Percentiles rank a stretch among this genome's conserved stretches.
Evolutionary conservation across 2,113 vertebrate genomes (phyloP).

Genomic region (Zosterops pallidus): DNA sequence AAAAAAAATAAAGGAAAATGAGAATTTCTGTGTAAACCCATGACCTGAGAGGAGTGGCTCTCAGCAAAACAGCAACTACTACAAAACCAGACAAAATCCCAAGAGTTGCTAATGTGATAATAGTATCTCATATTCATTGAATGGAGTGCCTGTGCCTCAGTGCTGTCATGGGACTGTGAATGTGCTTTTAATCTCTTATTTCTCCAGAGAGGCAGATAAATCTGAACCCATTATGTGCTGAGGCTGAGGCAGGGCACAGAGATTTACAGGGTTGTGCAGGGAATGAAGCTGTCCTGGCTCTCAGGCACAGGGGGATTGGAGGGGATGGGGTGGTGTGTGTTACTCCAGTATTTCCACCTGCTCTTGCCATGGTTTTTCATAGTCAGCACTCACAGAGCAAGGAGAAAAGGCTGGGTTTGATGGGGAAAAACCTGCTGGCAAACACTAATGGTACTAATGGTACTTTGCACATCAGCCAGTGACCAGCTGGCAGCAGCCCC

Average conservation of each 20-base stretch:
- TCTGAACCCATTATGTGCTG: not conserved
- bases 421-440: not conserved
- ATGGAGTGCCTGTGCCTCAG: not conserved
- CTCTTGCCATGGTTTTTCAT: not conserved
- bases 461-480: not conserved
- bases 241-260: not conserved
- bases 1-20: not conserved
- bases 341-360: not conserved
- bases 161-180: slow-evolving; percentile 3
- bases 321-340: not conserved
- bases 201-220: slow-evolving; percentile 49
- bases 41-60: not conserved
- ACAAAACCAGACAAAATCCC: not conserved
- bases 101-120: slow-evolving; percentile 8
- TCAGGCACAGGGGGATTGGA: fast-evolving
- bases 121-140: slow-evolving; percentile 6
- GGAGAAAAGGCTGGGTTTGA: not conserved
- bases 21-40: not conserved
- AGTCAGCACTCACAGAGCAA: fast-evolving
- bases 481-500: not conserved
- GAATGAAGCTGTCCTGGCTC: not conserved
- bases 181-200: slow-evolving; percentile 50
- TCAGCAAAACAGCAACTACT: not conserved
- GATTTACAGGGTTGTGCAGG: not conserved
- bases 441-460: fast-evolving